Conservation (phyloP, 1,140 invertebrate species). For the Drosophila nannoptera region DNA sequence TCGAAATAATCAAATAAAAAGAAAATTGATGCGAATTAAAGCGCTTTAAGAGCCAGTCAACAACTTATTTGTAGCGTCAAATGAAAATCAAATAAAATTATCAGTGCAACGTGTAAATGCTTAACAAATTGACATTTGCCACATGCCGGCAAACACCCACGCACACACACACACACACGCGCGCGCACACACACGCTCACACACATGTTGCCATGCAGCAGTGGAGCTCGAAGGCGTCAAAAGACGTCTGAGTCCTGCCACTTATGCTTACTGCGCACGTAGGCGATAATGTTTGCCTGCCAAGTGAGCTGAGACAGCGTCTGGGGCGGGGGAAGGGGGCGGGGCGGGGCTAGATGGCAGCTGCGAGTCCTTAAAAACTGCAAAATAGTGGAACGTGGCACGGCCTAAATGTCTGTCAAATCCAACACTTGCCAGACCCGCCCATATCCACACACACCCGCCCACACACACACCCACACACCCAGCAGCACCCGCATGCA, state of each 20-base stretch:
- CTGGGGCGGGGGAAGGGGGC: not conserved
- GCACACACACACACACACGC: conserved; percentile 8
- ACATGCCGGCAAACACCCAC: conserved; percentile 18
- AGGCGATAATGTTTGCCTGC: conserved; percentile 77
- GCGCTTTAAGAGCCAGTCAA: conserved; percentile 43
- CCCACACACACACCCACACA: conserved; percentile 5
- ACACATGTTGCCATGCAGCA: conserved; percentile 21
- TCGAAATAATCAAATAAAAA: conserved; percentile 53
- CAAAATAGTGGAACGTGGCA: conserved; percentile 70
- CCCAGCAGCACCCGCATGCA: not conserved
- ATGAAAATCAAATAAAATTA: conserved; percentile 79
- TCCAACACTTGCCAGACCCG: conserved; percentile 28
- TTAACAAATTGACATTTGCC: conserved; percentile 75
- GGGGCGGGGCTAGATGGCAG: conserved; percentile 31
- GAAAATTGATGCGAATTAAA: conserved; percentile 21
- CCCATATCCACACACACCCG: not conserved
- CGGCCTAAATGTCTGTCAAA: conserved; percentile 46
- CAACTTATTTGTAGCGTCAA: conserved; percentile 74
- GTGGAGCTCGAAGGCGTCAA: conserved; percentile 35
- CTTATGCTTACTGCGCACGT: conserved; percentile 67
- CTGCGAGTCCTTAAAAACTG: conserved; percentile 69
- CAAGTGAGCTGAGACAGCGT: conserved; percentile 44
- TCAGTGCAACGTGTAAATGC: conserved; percentile 76
- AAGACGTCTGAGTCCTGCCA: conserved; percentile 37
- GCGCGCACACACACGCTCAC: conserved; percentile 12